Conservation (phyloP, 2,113 vertebrate genomes). For the Aplodontia rufa region DNA sequence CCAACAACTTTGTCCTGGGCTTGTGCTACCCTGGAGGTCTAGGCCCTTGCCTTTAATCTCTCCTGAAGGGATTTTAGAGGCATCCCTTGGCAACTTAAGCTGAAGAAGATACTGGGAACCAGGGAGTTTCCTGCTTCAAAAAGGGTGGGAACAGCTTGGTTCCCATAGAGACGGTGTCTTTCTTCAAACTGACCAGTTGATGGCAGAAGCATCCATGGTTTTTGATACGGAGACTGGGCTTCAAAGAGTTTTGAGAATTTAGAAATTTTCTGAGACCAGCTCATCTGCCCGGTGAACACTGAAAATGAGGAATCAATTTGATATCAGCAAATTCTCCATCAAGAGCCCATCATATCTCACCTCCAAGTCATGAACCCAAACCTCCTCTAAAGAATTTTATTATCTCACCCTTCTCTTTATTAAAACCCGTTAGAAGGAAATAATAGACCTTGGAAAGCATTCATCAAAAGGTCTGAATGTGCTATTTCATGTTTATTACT, state of each 20-base stretch:
- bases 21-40: neutral
- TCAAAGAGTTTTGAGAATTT: neutral
- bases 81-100: neutral
- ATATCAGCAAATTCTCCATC: neutral
- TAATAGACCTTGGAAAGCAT: neutral
- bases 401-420: neutral
- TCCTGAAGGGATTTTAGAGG: neutral
- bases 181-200: slow-evolving; percentile 38
- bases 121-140: no score
- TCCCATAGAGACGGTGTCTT: neutral
- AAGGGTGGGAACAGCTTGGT: neutral
- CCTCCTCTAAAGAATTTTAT: neutral
- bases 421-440: neutral
- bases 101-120: neutral
- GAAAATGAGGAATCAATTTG: neutral
- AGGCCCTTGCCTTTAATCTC: neutral
- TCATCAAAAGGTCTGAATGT: neutral
- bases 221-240: neutral
- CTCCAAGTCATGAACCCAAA: accelerated
- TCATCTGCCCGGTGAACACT: neutral
- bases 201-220: neutral
- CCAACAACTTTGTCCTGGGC: neutral
- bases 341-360: neutral
- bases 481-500: neutral
- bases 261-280: neutral